Percentiles rank a stretch among this genome's conserved stretches.
Conservation (phyloP, 2,113 vertebrate species). For the Eudorcas thomsonii region DNA sequence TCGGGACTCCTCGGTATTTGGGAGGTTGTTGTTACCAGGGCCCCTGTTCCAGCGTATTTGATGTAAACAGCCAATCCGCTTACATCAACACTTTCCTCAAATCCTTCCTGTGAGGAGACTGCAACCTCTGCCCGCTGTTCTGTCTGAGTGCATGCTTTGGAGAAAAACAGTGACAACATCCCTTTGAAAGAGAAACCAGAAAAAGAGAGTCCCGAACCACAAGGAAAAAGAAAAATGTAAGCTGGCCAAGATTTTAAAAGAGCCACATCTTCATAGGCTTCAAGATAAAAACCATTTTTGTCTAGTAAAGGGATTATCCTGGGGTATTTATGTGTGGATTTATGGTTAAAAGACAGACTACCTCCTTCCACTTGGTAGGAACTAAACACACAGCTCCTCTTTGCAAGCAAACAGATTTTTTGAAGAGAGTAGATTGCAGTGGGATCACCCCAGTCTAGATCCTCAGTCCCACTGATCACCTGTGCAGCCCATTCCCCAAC, state of each 20-base stretch:
- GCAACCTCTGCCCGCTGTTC: constrained; percentile 42
- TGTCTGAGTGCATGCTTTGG: constrained; percentile 12
- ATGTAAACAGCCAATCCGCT: neutral
- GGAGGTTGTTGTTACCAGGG: neutral
- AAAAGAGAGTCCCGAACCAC: constrained; percentile 40
- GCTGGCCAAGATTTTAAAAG: constrained; percentile 45
- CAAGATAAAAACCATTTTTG: constrained; percentile 44
- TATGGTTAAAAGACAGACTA: constrained; percentile 49
- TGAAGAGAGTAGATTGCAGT: neutral
- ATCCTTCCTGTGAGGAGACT: constrained; percentile 30
- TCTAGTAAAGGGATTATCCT: constrained; percentile 50
- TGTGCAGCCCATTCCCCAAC: accelerated
- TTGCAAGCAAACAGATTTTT: neutral
- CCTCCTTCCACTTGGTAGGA: constrained; percentile 22
- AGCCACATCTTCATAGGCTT: neutral
- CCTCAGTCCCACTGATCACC: neutral
- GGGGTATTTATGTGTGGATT: constrained; percentile 22
- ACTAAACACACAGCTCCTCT: constrained; percentile 5
- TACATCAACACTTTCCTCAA: constrained; percentile 25
- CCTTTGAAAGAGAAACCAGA: constrained; percentile 58
- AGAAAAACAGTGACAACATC: neutral
- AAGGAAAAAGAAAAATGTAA: constrained; percentile 19
- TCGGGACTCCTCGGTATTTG: neutral
- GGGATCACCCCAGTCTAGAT: neutral
- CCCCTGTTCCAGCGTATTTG: neutral